A percentile compares a stretch with the other conserved stretches of the same genome.
Conservation (phyloP, 2,888 invertebrate genomes). For the Zele albiditarsus region DNA sequence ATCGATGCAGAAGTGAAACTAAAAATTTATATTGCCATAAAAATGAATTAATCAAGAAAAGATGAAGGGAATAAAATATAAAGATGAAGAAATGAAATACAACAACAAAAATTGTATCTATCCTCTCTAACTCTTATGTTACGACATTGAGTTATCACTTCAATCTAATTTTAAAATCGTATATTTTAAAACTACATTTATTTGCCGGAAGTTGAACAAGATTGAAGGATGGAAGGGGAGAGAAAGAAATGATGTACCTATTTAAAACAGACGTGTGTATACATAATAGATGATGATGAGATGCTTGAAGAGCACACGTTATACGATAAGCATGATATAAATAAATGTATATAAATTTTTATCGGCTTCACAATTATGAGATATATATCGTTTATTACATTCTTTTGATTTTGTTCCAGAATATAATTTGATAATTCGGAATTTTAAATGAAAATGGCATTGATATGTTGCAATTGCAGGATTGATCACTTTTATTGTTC, state of each 20-base stretch:
- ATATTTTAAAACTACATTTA: conserved; percentile 8
- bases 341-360: background rate
- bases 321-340: background rate
- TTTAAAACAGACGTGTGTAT: background rate
- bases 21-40: too few species aligned
- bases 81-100: too few species aligned
- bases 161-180: background rate
- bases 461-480: too few species aligned
- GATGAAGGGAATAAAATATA: too few species aligned
- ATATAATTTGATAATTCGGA: background rate
- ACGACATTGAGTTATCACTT: background rate
- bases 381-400: background rate
- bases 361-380: background rate
- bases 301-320: background rate
- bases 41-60: too few species aligned
- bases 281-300: conserved; percentile 1
- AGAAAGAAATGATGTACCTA: background rate
- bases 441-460: too few species aligned
- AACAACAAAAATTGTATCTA: too few species aligned
- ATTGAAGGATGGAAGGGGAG: background rate
- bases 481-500: too few species aligned
- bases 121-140: background rate
- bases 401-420: background rate
- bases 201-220: conserved; percentile 1
- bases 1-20: too few species aligned